Percentiles rank a stretch among this genome's conserved stretches.
These are phyloP conservation scores for Thalassarche chlororhynchos DNA, from an alignment of 2,113 vertebrate species.

Conservation along the genomic window DNA sequence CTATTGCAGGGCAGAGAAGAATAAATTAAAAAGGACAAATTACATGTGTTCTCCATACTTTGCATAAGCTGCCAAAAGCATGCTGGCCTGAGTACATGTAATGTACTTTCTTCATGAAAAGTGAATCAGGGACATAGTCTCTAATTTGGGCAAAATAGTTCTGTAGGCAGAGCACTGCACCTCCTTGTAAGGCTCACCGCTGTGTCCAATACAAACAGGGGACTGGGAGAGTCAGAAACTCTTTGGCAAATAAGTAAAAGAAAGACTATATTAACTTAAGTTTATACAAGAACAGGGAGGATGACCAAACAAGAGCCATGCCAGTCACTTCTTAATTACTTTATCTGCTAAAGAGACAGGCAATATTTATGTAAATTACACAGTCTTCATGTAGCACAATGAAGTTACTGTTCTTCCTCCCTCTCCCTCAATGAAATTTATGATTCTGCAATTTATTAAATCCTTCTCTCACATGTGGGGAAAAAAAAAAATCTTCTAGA, in stretches of 20 bases:
- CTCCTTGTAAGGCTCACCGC: neutral
- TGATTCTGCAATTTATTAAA: conserved; percentile 68
- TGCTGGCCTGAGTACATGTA: neutral
- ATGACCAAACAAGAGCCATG: neutral
- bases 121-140: neutral
- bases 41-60: neutral
- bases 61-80: neutral
- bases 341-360: conserved; percentile 44
- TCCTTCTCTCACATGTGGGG: conserved; percentile 57
- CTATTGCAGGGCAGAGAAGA: neutral
- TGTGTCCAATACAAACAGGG: neutral
- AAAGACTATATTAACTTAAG: neutral
- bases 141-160: neutral
- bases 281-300: neutral
- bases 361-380: conserved; percentile 46
- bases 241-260: neutral
- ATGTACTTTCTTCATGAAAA: neutral
- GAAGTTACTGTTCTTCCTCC: conserved; percentile 33
- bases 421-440: conserved; percentile 32
- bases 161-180: neutral
- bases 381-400: neutral
- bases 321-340: neutral
- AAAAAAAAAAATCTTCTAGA: neutral
- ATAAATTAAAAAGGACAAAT: conserved; percentile 3
- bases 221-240: neutral